These are phyloP conservation scores for Ardeotis arabs DNA, from an alignment of 2,113 vertebrate species.

Conservation along the genomic window DNA sequence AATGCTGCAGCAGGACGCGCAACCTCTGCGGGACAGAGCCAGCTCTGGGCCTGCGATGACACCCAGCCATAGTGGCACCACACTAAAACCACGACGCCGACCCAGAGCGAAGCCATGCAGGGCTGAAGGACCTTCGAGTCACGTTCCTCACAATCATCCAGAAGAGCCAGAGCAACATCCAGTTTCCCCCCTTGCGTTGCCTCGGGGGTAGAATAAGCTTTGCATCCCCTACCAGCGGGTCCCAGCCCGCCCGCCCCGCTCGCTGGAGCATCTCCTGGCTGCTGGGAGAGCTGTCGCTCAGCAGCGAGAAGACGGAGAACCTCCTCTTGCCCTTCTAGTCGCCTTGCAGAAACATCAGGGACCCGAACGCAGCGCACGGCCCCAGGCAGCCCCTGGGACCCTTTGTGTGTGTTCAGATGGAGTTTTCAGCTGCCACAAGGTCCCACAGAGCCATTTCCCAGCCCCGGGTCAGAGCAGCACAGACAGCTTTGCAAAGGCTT, in stretches of 20 bases:
- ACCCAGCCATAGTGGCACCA: neutral
- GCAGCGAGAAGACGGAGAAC: neutral
- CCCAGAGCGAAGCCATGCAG: neutral
- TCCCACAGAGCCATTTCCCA: neutral
- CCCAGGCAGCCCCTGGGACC: neutral
- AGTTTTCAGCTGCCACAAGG: neutral
- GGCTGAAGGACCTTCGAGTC: neutral
- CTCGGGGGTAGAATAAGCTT: neutral
- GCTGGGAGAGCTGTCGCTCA: neutral
- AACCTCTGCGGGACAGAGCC: neutral
- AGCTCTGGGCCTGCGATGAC: neutral
- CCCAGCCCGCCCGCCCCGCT: neutral
- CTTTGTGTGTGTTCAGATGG: neutral
- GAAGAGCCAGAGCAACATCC: neutral
- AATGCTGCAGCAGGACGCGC: neutral
- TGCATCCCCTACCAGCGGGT: neutral
- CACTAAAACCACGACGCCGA: neutral
- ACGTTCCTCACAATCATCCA: neutral
- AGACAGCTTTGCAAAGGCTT: neutral
- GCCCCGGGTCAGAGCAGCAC: neutral
- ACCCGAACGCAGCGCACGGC: rapidly evolving
- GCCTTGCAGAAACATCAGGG: neutral
- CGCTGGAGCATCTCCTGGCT: neutral
- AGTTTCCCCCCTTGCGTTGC: neutral
- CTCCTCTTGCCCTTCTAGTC: neutral